Evolutionary conservation across 2,797 vertebrate genomes (phyloP), one percentile per base, ranked within the genome.

Genomic region (Masticophis lateralis): DNA sequence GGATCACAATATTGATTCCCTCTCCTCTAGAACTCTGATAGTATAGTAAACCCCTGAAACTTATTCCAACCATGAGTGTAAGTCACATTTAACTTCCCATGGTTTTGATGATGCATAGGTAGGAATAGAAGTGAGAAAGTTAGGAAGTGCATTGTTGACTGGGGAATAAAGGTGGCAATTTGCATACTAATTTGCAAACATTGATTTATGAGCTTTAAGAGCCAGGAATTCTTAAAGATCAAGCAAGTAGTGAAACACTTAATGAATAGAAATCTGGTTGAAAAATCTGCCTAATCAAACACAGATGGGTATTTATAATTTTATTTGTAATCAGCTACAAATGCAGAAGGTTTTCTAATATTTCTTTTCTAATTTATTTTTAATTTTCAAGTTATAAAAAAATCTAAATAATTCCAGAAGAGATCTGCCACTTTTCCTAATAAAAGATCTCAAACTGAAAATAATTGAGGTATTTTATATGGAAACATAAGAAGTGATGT

Each of bases 41-140:
- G 47, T 93, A 86, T 60, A 57, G 51, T 91, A 93, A 93, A 90
- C 69, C 91, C 87, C 86, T 20, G 93, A 89, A 93, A 14, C 0
- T 0, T 22, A 86, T 88, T 43, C 53, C 0, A 25, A 8, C 66
- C 11, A 28, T 11, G 59, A 16, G 83, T 61, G 2, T 2, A 16
- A 59, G 32, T 87, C 74, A 14, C 90, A 56, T 91, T 94, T 94
- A 53, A 5, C 92, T 91, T 32, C 4, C 56, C 47, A 11, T 4
- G 91, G 55, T 55, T 91, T 91, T 89, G 86, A 86, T 89, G 86
- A 91, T 89, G 59, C 87, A 86, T 66, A 66, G 90, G 60, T 86
- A 60, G 74, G 74, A 89, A 89, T 89, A 86, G 27, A 93, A 74
- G 59, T 74, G 37, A 43, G 90, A 89, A 88, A 89, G 91, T 79